Percentiles rank a stretch among this genome's conserved stretches.
Evolutionary conservation across 2,113 vertebrate species (phyloP).

Genomic region (Hydrochoerus hydrochaeris): DNA sequence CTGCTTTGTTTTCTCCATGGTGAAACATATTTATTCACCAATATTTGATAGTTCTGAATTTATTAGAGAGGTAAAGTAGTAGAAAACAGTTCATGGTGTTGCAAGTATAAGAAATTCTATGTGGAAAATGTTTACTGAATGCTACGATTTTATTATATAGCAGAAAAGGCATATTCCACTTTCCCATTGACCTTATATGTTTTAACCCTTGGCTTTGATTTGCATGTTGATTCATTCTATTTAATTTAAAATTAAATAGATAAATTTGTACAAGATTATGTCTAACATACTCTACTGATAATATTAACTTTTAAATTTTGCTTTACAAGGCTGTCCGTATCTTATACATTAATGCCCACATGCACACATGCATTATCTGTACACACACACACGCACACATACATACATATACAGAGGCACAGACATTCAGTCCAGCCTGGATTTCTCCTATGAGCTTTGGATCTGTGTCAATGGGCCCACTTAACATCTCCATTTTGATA

Average conservation of each 20-base stretch:
- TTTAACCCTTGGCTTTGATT: neutral
- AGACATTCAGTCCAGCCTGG: neutral
- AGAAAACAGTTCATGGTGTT: neutral
- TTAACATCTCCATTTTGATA: neutral
- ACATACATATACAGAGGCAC: neutral
- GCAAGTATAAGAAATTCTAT: neutral
- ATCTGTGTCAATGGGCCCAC: neutral
- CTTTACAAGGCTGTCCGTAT: neutral
- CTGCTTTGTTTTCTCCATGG: neutral
- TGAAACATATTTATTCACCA: slow-evolving; percentile 35
- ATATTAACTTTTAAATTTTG: neutral
- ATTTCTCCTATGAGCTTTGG: neutral
- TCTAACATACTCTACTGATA: neutral
- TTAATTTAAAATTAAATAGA: neutral
- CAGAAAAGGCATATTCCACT: neutral
- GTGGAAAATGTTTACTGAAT: neutral
- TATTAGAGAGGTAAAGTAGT: neutral
- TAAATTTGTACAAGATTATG: neutral
- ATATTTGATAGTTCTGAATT: slow-evolving; percentile 21
- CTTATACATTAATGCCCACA: neutral
- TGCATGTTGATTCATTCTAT: neutral
- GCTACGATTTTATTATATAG: neutral
- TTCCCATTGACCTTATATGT: neutral
- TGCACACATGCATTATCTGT: neutral
- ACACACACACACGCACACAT: neutral